Percentiles rank a stretch among this genome's conserved stretches.
phyloP scores from a whole-genome alignment of 2,113 vertebrate genomes.

The Balaeniceps rex region DNA sequence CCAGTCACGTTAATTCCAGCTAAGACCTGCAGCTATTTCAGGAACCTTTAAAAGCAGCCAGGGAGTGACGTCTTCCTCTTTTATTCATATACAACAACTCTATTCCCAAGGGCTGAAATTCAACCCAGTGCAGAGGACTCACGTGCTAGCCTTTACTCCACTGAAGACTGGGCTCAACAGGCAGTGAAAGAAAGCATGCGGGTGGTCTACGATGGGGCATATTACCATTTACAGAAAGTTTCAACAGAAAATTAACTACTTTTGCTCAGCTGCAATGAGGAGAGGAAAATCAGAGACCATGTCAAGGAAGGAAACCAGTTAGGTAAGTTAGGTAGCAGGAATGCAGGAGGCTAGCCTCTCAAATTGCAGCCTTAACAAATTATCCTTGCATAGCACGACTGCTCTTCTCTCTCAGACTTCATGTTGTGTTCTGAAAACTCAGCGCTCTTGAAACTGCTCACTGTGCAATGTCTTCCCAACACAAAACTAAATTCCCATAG shows the following conservation, averaged over 20 bases:
- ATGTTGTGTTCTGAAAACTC: not conserved
- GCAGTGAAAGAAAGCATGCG: not conserved
- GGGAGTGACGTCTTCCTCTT: slow-evolving; percentile 20
- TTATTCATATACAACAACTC: not conserved
- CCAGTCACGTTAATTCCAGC: not conserved
- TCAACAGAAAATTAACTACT: not conserved
- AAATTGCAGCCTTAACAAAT: slow-evolving; percentile 11
- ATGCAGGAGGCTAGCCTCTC: not conserved
- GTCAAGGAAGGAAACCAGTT: not conserved
- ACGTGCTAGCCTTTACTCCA: not conserved
- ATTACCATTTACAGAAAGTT: not conserved
- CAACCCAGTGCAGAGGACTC: not conserved
- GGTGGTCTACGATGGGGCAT: not conserved
- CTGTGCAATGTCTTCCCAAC: not conserved
- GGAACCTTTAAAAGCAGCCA: slow-evolving; percentile 25
- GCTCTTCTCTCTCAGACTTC: not conserved
- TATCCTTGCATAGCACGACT: not conserved
- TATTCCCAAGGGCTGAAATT: slow-evolving; percentile 1
- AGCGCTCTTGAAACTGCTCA: not conserved
- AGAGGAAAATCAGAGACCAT: not conserved
- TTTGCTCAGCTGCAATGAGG: not conserved
- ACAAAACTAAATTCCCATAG: not conserved
- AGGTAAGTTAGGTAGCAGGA: not conserved
- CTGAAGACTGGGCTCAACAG: not conserved
- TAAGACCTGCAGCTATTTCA: slow-evolving; percentile 41